Conservation (phyloP, 2,797 vertebrate genomes). For the Echeneis naucrates region DNA sequence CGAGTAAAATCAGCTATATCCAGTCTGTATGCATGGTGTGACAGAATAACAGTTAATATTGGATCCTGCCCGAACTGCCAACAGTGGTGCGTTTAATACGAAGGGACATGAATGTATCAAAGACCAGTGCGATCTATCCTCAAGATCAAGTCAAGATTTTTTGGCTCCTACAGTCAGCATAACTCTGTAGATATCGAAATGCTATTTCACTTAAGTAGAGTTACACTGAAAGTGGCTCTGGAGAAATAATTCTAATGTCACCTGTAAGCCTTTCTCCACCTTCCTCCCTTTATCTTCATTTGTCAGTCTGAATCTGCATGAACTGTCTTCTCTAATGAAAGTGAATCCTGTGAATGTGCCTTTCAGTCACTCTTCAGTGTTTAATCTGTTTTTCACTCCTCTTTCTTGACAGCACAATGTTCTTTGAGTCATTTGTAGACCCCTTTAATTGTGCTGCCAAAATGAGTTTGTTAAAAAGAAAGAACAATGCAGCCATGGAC, state of each 20-base stretch:
- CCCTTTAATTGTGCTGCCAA: constrained; percentile 23
- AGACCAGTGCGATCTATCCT: neutral
- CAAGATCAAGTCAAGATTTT: neutral
- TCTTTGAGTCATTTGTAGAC: constrained; percentile 23
- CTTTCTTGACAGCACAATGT: constrained; percentile 27
- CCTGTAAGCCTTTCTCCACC: neutral
- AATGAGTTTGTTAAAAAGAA: constrained; percentile 19
- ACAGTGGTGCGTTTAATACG: no score
- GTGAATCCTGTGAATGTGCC: constrained; percentile 20
- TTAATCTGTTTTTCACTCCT: constrained; percentile 29
- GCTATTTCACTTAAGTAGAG: no score
- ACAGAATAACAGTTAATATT: neutral
- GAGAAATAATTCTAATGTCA: no score
- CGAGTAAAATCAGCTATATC: neutral
- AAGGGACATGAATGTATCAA: neutral
- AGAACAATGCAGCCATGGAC: no score
- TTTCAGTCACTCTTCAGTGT: constrained; percentile 25
- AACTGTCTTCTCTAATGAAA: constrained; percentile 13
- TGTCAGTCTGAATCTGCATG: constrained; percentile 2
- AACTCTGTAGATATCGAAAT: no score
- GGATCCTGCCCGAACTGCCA: neutral
- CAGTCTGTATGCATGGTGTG: neutral
- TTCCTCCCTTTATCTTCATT: neutral
- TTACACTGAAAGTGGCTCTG: no score
- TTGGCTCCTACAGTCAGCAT: no score